Base-by-base conservation (phyloP, 2,113 vertebrate genomes). In the Ictidomys tridecemlineatus region DNA sequence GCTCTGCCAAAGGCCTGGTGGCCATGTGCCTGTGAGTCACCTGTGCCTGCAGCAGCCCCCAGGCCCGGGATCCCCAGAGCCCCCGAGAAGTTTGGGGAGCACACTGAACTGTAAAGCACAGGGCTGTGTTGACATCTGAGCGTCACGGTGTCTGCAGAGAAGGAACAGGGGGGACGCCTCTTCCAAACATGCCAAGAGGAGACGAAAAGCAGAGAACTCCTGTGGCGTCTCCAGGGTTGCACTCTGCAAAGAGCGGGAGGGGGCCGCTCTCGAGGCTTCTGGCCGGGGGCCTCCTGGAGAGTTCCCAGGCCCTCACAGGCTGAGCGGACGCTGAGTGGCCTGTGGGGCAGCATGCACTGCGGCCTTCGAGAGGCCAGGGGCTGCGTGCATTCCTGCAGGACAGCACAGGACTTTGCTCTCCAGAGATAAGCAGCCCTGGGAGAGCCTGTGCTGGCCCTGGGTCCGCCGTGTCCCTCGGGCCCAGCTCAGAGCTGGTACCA, bases 181-280 rank as follows among this genome's bases (percentile, higher is more conserved):
- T 65, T 32, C 86, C 65, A 18, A 73, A 24, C 8, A 13, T 11
- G 37, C 30, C 51, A n/a, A 42, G 7, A 37, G 5, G 16, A 86
- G 45, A 45, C 3, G 20, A 58, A 30, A 14, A 28, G 13, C 17
- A 34, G 30, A 28, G 20, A 34, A 18, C 5, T 1, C 8, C 42
- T 51, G 28, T 51, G 9, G 32, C 10, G 2, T 0, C 0, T 13
- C 32, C 1, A 1, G 11, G 30, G 24, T 5, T 18, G 20, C 30
- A 16, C 7, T 34, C 56, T 32, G 20, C 42, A 61, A 22, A 76
- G 70, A 22, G 53, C 22, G 20, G 13, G 28, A 1, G 20, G 24
- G 42, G 28, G 30, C 45, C 51, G 76, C 11, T 16, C 42, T 16
- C 16, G 1, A 48, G 42, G 42, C 63, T n/a, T n/a, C 67, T 8